These are phyloP conservation scores for Pristionchus maxplancki DNA, from an alignment of 2,888 invertebrate genomes.

Conservation along the genomic window DNA sequence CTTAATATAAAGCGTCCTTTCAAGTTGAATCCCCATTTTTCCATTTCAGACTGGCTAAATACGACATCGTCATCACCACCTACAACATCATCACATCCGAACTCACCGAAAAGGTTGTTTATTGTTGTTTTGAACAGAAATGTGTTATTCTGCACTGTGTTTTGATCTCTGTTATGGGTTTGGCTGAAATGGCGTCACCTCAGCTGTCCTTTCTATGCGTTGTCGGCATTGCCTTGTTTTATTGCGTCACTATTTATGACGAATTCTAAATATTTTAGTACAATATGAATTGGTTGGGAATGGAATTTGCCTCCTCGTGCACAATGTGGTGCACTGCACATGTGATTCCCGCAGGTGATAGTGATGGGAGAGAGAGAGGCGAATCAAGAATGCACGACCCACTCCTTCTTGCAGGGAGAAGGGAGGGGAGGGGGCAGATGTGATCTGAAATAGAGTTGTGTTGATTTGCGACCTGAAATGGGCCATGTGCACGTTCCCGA, in stretches of 20 bases:
- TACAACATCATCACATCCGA: constrained; percentile 84
- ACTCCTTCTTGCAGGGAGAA: background rate
- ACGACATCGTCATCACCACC: constrained; percentile 91
- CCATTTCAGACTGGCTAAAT: constrained; percentile 60
- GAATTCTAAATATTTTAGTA: background rate
- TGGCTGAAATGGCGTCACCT: background rate
- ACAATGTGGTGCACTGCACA: background rate
- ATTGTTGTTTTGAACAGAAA: background rate
- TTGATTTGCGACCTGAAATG: background rate
- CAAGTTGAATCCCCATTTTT: background rate
- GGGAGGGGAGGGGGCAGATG: background rate
- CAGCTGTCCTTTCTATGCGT: background rate
- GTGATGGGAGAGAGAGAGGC: background rate
- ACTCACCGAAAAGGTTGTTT: constrained; percentile 69
- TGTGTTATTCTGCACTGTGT: background rate
- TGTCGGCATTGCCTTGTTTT: too few relatives aligned
- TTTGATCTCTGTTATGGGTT: background rate
- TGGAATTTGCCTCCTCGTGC: background rate
- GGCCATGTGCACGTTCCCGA: background rate
- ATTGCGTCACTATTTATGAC: background rate
- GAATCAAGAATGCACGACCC: background rate
- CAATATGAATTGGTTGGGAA: background rate
- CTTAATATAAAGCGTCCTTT: too few relatives aligned
- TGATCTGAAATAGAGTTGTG: background rate
- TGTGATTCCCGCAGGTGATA: background rate